Percentiles rank a stretch among this genome's conserved stretches.
These are phyloP conservation scores for Nycteola revayana DNA, from an alignment of 2,888 invertebrate genomes.

Conservation along the genomic window DNA sequence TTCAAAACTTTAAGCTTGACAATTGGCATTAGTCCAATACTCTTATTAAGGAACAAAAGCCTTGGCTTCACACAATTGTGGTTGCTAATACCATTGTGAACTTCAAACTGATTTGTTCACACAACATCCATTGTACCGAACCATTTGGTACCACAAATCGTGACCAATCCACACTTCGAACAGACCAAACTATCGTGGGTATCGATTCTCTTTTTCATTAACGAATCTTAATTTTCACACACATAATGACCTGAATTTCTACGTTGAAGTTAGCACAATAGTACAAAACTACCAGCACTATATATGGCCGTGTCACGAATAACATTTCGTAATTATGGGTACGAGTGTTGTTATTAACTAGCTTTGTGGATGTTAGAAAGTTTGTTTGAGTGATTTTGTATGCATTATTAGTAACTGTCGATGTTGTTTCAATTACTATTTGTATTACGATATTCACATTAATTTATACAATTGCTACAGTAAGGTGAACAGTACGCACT, in stretches of 20 bases:
- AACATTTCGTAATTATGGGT: neutral
- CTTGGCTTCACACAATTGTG: neutral
- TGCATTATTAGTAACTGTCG: no score
- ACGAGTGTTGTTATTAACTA: neutral
- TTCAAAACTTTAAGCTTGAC: neutral
- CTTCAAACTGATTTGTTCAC: constrained; percentile 3
- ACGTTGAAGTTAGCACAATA: constrained; percentile 23
- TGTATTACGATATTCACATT: no score
- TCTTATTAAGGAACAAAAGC: constrained; percentile 1
- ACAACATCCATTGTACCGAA: constrained; percentile 10
- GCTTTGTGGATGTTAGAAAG: neutral
- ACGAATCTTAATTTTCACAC: constrained; percentile 40
- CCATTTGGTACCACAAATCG: constrained; percentile 26
- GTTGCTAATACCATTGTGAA: neutral
- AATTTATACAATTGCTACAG: no score
- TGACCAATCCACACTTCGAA: constrained; percentile 21
- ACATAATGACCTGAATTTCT: constrained; percentile 28
- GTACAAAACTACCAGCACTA: constrained; percentile 16
- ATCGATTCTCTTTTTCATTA: constrained; percentile 34
- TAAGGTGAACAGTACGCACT: no score
- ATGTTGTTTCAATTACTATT: no score
- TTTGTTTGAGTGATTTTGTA: neutral
- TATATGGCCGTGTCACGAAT: constrained; percentile 21
- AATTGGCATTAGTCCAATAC: constrained; percentile 5
- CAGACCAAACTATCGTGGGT: constrained; percentile 16